These are phyloP conservation scores for Papilio dardanus DNA, from an alignment of 1,140 invertebrate species.

Conservation along the genomic window DNA sequence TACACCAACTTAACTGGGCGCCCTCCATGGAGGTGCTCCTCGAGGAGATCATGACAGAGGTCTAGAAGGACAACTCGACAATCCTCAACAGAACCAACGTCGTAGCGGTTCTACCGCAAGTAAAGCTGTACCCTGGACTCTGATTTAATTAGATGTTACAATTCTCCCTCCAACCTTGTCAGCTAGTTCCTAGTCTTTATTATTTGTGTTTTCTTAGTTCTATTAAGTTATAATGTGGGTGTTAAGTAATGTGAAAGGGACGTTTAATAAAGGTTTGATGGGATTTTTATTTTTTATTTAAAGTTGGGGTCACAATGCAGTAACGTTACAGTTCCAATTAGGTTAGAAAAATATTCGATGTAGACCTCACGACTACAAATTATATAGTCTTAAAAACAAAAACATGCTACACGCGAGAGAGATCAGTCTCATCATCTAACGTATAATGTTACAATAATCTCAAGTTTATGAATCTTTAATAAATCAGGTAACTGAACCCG, in stretches of 20 bases:
- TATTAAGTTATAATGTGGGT: not conserved
- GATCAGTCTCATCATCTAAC: no score
- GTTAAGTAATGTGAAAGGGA: not conserved
- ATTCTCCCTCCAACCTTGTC: conserved; percentile 25
- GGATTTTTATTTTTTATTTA: not conserved
- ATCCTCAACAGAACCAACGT: not conserved
- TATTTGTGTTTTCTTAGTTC: not conserved
- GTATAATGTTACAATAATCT: no score
- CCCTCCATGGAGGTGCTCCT: conserved; percentile 62
- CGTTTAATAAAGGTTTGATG: not conserved
- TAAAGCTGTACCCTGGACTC: not conserved
- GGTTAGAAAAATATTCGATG: no score
- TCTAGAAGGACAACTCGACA: conserved; percentile 26
- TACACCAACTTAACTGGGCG: conserved; percentile 68
- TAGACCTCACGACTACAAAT: no score
- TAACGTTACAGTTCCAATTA: no score
- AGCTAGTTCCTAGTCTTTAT: conserved; percentile 24
- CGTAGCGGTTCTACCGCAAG: not conserved
- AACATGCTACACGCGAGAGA: no score
- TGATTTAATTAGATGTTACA: not conserved
- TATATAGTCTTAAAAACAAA: no score
- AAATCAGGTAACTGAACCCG: not conserved
- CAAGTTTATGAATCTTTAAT: no score
- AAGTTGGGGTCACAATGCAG: no score
- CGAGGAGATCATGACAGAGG: conserved; percentile 58